These are phyloP conservation scores for Dicentrarchus labrax DNA, from an alignment of 2,113 vertebrate genomes.

Conservation along the genomic window DNA sequence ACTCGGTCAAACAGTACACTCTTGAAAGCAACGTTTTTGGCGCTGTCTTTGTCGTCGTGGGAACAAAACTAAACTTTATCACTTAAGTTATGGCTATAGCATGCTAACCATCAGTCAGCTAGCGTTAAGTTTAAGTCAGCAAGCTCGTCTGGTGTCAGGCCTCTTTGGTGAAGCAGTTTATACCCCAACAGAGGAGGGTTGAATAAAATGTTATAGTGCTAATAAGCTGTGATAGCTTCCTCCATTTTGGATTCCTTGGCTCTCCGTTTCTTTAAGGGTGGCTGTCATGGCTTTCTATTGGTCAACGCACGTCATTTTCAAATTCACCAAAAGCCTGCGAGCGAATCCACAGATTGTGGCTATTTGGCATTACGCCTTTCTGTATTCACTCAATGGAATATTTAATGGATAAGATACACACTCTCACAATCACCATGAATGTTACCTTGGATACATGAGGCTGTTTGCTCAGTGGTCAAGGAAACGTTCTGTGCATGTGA, in stretches of 20 bases:
- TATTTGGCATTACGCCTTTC: background rate
- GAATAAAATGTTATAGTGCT: background rate
- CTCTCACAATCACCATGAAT: background rate
- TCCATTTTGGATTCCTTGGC: background rate
- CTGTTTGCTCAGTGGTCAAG: slow-evolving; percentile 26
- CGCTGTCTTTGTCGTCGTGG: too few species aligned
- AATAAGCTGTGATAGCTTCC: background rate
- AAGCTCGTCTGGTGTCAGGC: background rate
- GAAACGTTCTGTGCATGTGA: slow-evolving; percentile 24
- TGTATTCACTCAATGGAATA: background rate
- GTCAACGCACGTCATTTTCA: background rate
- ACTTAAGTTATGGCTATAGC: too few species aligned
- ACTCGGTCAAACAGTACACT: too few species aligned
- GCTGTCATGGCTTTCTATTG: background rate
- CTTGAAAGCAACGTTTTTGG: too few species aligned
- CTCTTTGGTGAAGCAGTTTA: background rate
- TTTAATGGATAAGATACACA: background rate
- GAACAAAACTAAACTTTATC: too few species aligned
- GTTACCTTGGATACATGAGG: background rate
- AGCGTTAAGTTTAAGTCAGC: background rate
- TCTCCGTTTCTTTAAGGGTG: background rate
- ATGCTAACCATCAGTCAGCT: background rate
- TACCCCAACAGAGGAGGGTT: background rate
- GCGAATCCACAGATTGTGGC: background rate
- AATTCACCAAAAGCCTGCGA: background rate